phyloP scores from a whole-genome alignment of 2,797 vertebrate genomes.

The Poecilia velifera region DNA sequence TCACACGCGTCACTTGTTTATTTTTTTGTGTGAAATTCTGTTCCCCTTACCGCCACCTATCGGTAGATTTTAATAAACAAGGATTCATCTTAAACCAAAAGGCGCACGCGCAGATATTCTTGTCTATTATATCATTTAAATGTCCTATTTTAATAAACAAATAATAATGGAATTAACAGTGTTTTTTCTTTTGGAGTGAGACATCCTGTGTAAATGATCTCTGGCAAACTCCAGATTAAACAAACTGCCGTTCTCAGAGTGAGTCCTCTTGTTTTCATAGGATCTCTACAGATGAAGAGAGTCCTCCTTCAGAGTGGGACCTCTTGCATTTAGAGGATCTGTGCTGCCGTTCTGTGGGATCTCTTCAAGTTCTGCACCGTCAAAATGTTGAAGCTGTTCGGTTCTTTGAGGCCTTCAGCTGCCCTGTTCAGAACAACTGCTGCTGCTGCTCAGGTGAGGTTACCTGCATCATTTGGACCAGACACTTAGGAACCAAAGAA shows the following conservation, averaged over 20 bases:
- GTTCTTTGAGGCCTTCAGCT: constrained; percentile 21
- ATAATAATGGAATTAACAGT: not conserved
- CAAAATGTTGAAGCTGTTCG: constrained; percentile 49
- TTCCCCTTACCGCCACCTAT: not conserved
- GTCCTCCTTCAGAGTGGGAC: not conserved
- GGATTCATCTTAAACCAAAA: not conserved
- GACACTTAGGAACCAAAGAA: not conserved
- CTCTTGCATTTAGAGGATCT: not conserved
- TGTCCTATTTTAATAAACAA: not conserved
- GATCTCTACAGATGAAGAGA: constrained; percentile 22
- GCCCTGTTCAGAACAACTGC: constrained; percentile 2
- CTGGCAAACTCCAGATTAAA: not conserved
- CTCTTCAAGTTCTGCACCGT: not conserved
- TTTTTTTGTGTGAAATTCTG: constrained; percentile 1
- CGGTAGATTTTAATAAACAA: not conserved
- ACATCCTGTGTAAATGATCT: not conserved
- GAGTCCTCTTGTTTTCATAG: not conserved
- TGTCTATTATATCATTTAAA: not conserved
- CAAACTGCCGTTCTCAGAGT: constrained; percentile 9
- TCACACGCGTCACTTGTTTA: not conserved
- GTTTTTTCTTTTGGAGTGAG: not conserved
- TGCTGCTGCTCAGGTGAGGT: constrained; percentile 50
- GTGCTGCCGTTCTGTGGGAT: not conserved
- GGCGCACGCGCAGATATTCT: not conserved
- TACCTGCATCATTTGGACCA: not conserved